Conservation (phyloP, 2,888 invertebrate genomes). For the Mesopsocus fuscifrons region DNA sequence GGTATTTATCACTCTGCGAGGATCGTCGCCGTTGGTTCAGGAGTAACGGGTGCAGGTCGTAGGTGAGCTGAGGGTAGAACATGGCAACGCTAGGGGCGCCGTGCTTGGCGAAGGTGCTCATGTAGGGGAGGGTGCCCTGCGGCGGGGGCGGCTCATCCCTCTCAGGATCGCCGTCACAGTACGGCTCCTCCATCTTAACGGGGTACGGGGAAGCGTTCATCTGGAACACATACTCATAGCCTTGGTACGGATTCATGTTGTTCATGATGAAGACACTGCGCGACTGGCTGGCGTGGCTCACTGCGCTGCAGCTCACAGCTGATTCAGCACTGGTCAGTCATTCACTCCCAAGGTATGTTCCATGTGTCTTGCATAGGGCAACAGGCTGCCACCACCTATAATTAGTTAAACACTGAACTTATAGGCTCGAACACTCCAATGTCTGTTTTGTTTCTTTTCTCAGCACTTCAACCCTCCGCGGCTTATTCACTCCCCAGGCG, state of each 20-base stretch:
- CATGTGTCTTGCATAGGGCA: no score
- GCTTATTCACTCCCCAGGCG: no score
- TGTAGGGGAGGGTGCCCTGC: conserved; percentile 15
- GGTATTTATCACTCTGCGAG: conserved; percentile 12
- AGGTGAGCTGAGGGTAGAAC: conserved; percentile 18
- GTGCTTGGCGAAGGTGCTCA: conserved; percentile 15
- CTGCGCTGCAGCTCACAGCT: no score
- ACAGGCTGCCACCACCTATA: no score
- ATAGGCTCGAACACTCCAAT: no score
- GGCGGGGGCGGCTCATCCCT: conserved; percentile 15
- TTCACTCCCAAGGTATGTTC: no score
- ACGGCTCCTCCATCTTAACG: conserved; percentile 13
- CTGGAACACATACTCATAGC: neutral
- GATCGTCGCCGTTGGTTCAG: conserved; percentile 14
- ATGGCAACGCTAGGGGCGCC: conserved; percentile 16
- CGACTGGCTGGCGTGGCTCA: no score
- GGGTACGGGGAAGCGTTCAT: conserved; percentile 9
- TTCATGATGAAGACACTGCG: neutral
- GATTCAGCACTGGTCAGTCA: no score
- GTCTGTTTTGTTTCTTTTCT: no score
- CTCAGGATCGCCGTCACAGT: conserved; percentile 15
- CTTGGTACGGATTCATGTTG: neutral
- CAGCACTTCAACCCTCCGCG: no score
- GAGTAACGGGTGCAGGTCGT: conserved; percentile 17
- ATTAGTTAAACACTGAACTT: no score